Evolutionary conservation across 2,888 invertebrate genomes (phyloP), one percentile per base, ranked within the genome.

Genomic region (Bibio marci): DNA sequence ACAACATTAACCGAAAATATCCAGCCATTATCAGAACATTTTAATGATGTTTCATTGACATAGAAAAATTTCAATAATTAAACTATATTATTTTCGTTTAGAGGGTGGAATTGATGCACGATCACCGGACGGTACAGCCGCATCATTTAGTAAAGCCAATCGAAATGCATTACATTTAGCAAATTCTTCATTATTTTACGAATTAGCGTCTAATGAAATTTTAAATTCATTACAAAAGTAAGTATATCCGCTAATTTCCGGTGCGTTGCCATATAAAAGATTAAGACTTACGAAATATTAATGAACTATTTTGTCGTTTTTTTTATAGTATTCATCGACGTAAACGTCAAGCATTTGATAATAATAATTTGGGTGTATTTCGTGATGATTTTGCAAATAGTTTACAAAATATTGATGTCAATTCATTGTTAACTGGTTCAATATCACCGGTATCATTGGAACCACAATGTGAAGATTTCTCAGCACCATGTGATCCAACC

Each of bases 71-170:
- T 26, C 30, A 11, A 37, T 11, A 13, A 27, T 30, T 7, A n/a
- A 7, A 8, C 34, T n/a, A 18, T 10, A 3, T 34, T n/a, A 35
- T 41, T 35, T 38, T 45, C 41, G 57, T 56, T 8, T 48, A 80
- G 82, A 73, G 54, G 79, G 80, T 44, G 81, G 80, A 48, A 80
- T 82, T 0, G 87, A 87, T 54, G 83, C 88, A 0, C 82, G 81
- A 51, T 86, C 87, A 0, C 78, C 88, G 1, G 74, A 78, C 12
- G 88, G 90, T 3, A 85, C 80, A 0, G 87, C 87, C 1, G 88
- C 87, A 1, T 86, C 87, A 0, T 88, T 90, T 62, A 86, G 85
- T 41, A 87, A 88, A 52, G 87, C 90, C 18, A 90, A 83, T 57
- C 73, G 74, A 54, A 80, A 82, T 50, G 86, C 91, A 1, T 58